Base-by-base conservation (phyloP, 2,888 invertebrate species). In the Scaptodrosophila latifasciaeformis region DNA sequence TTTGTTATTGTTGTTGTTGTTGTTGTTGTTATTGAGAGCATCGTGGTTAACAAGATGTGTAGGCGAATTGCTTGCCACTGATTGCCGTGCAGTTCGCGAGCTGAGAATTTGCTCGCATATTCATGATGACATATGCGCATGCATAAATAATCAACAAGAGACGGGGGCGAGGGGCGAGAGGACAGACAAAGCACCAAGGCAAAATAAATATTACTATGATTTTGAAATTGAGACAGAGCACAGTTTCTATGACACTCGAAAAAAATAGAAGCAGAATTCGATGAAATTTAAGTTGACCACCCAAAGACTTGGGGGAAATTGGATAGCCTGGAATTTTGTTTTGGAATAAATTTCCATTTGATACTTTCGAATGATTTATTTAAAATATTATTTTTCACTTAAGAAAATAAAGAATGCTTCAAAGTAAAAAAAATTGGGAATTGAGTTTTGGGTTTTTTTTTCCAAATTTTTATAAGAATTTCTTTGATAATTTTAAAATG, bases 81-180 rank as follows among this genome's bases (percentile, higher is more conserved):
- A 62, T 62, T 62, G 61, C 52, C 49, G 56, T 49, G 27, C 40
- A 40, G 21, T 17, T 40, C 40, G 40, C 40, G 21, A 12, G 7
- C 24, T 24, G 4, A 7, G 4, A 5, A n/a, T 10, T 12, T n/a
- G 31, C 31, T 21, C 69, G 72, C 76, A 75, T 74, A 68, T 75
- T 70, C 75, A 71, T 70, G 71, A 59, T 67, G 66, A 66, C 56
- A 58, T 64, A 62, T 69, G 76, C 59, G 72, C 72, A 72, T 76
- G 63, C 76, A 72, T 72, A 72, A 76, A 54, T 65, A 67, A 72
- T 57, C 48, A 62, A 15, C 9, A 27, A 27, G 4, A 27, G 27
- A 27, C 5, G 9, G 27, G 9, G 27, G 9, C 13, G 34, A 13
- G 31, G 31, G 1, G 34, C 13, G 34, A 34, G 17, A 15, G 17